Percentiles rank a stretch among this genome's conserved stretches.
These are phyloP conservation scores for Oscheius sp. DNA, from an alignment of 2,888 invertebrate genomes.

Conservation along the genomic window DNA sequence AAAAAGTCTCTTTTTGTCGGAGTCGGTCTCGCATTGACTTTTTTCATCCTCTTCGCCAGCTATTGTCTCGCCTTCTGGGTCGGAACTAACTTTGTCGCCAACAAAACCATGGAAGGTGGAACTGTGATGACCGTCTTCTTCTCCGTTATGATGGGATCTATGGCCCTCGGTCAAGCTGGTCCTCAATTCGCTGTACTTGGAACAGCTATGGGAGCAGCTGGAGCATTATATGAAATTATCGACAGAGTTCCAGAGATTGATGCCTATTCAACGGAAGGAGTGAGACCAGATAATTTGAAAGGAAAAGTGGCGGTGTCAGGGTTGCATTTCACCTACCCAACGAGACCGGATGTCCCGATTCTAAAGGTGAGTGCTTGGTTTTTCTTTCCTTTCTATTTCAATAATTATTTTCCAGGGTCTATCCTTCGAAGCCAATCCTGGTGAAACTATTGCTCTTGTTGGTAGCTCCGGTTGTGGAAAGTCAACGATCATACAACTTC, in stretches of 20 bases:
- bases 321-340: constrained; percentile 73
- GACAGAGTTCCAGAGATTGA: constrained; percentile 71
- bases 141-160: constrained; percentile 72
- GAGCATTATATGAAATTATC: constrained; percentile 74
- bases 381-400: constrained; percentile 60
- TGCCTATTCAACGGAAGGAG: constrained; percentile 68
- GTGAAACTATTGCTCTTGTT: constrained; percentile 63
- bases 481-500: constrained; percentile 54
- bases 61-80: constrained; percentile 68
- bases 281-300: constrained; percentile 68
- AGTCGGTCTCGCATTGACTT: constrained; percentile 68
- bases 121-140: constrained; percentile 69
- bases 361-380: no score
- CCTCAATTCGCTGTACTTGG: constrained; percentile 84
- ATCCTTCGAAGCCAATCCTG: constrained; percentile 54
- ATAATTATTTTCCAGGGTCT: constrained; percentile 41
- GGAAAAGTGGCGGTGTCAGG: constrained; percentile 72
- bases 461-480: constrained; percentile 65
- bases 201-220: constrained; percentile 81
- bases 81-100: constrained; percentile 57
- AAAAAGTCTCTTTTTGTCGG: constrained; percentile 68
- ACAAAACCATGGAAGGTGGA: constrained; percentile 39
- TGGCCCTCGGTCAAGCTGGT: constrained; percentile 80
- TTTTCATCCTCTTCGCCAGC: constrained; percentile 70
- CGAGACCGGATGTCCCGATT: constrained; percentile 70